These are phyloP conservation scores for Macheiramphus alcinus DNA, from an alignment of 2,113 vertebrate species.

Conservation along the genomic window DNA sequence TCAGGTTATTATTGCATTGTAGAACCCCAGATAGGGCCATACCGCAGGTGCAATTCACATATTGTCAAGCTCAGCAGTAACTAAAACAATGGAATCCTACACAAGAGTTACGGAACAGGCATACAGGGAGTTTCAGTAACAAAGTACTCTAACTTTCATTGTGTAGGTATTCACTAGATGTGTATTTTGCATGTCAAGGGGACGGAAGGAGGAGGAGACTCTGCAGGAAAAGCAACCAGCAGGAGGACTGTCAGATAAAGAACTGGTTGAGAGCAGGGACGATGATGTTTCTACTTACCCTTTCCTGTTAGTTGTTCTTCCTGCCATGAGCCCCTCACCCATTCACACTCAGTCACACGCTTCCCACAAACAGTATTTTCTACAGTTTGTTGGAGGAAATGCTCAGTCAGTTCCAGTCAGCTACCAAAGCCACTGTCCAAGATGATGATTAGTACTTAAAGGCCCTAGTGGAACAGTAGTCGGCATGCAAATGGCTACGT, in stretches of 20 bases:
- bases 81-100: not conserved
- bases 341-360: not conserved
- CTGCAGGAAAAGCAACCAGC: constrained; percentile 45
- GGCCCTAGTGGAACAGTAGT: not conserved
- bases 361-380: constrained; percentile 37
- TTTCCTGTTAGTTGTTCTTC: constrained; percentile 58
- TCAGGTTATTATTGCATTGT: not conserved
- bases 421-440: not conserved
- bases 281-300: constrained; percentile 40
- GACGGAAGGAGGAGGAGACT: constrained; percentile 55
- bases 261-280: not conserved
- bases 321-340: constrained; percentile 35
- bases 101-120: not conserved
- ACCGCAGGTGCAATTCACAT: not conserved
- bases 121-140: not conserved
- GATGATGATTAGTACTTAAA: not conserved
- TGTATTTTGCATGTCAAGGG: constrained; percentile 1
- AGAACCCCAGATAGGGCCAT: not conserved
- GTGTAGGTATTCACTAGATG: not conserved
- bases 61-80: not conserved
- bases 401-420: not conserved
- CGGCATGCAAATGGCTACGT: accelerated
- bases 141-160: not conserved
- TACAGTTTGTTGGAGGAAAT: constrained; percentile 38
- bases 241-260: constrained; percentile 64